Evolutionary conservation across 2,797 vertebrate species (phyloP).

Genomic region (Loriculus beryllinus): DNA sequence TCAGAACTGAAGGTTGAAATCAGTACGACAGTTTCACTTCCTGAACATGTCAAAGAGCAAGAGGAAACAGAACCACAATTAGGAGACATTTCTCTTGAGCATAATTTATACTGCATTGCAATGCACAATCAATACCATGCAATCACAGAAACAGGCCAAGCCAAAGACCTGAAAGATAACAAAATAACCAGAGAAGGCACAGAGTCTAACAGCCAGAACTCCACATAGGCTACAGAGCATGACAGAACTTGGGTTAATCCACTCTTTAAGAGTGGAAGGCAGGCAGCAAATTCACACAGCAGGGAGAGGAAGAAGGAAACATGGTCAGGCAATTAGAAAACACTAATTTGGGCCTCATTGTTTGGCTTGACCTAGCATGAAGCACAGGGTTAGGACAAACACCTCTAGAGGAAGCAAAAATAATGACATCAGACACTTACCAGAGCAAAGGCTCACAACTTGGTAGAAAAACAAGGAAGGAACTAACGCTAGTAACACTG

Average conservation of each 20-base stretch:
- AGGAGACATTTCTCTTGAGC: background rate
- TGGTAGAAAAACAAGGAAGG: background rate
- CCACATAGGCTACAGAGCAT: rapidly evolving
- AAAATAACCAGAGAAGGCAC: background rate
- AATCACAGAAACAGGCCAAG: background rate
- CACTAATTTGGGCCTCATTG: background rate
- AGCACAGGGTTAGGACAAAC: background rate
- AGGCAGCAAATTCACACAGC: background rate
- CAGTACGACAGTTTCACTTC: background rate
- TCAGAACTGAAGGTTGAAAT: background rate
- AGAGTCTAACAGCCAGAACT: background rate
- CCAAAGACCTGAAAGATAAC: background rate
- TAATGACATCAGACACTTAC: background rate
- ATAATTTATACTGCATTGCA: background rate
- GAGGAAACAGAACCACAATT: background rate
- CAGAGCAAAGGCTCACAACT: background rate
- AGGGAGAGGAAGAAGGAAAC: background rate
- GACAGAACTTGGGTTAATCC: background rate
- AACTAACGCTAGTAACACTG: background rate
- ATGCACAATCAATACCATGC: rapidly evolving
- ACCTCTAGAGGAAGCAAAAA: background rate
- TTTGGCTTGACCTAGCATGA: background rate
- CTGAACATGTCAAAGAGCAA: background rate
- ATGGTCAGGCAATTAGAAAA: background rate
- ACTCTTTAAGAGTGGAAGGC: background rate